phyloP scores from a whole-genome alignment of 1,140 invertebrate species.

The Carcinoscorpius rotundicauda region DNA sequence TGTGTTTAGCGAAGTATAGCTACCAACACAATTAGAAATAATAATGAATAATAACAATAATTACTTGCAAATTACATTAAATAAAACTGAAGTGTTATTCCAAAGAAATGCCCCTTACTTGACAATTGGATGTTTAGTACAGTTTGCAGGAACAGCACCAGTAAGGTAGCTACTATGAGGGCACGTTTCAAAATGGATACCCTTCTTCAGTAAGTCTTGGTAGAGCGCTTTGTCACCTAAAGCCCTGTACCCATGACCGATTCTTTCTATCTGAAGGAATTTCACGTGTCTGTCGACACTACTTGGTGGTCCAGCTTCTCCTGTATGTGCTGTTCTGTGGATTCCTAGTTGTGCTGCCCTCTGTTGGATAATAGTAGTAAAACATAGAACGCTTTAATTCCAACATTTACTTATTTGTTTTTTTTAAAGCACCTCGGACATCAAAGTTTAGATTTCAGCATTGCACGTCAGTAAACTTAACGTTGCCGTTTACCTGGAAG shows the following conservation, averaged over 20 bases:
- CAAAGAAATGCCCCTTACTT: constrained; percentile 20
- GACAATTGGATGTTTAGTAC: constrained; percentile 32
- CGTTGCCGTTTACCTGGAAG: too few species aligned
- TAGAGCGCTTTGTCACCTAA: constrained; percentile 40
- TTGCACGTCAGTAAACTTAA: too few species aligned
- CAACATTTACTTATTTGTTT: too few species aligned
- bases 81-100: too few species aligned
- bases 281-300: constrained; percentile 39
- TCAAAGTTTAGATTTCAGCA: too few species aligned
- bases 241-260: constrained; percentile 48
- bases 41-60: too few species aligned
- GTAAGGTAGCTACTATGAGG: constrained; percentile 46
- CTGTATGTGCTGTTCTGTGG: constrained; percentile 46
- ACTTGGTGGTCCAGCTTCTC: constrained; percentile 38
- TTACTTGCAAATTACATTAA: too few species aligned
- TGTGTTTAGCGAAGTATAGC: too few species aligned
- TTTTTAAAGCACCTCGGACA: too few species aligned
- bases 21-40: too few species aligned
- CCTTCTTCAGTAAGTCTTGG: constrained; percentile 24
- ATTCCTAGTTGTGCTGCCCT: constrained; percentile 37
- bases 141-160: constrained; percentile 34
- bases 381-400: too few species aligned
- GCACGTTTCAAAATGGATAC: constrained; percentile 44
- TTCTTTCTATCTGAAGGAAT: constrained; percentile 39
- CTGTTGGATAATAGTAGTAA: constrained; percentile 6